Conservation (phyloP, 2,797 vertebrate species). For the Silurus aristotelis region DNA sequence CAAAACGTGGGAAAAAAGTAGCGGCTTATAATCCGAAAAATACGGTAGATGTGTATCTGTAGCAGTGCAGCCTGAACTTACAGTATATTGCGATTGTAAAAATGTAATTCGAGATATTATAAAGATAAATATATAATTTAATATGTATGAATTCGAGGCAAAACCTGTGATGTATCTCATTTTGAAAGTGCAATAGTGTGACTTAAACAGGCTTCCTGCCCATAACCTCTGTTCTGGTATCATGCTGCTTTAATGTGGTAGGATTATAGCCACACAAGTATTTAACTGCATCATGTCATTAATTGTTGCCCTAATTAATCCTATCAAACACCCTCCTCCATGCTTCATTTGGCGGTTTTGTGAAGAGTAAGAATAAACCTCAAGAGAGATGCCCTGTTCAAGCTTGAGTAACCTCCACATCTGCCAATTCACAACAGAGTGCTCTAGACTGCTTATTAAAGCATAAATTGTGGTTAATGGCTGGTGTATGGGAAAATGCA, state of each 20-base stretch:
- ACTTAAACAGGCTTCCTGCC: not conserved
- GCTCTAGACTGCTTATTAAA: slow-evolving; percentile 48
- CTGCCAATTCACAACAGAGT: slow-evolving; percentile 45
- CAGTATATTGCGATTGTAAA: not conserved
- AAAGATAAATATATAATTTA: not conserved
- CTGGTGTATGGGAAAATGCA: slow-evolving; percentile 26
- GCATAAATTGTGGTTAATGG: slow-evolving; percentile 44
- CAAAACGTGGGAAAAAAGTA: too few species aligned
- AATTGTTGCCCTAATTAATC: slow-evolving; percentile 52
- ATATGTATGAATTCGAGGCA: not conserved
- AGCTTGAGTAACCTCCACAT: slow-evolving; percentile 44
- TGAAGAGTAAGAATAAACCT: slow-evolving; percentile 35
- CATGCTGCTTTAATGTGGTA: not conserved
- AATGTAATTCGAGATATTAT: too few species aligned
- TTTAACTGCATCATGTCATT: slow-evolving; percentile 56
- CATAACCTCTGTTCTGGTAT: not conserved
- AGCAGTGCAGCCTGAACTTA: not conserved
- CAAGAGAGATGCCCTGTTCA: slow-evolving; percentile 40
- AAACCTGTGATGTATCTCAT: not conserved
- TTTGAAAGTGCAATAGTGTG: not conserved
- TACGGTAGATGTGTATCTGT: not conserved
- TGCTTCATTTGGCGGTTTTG: slow-evolving; percentile 40
- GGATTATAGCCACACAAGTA: slow-evolving; percentile 29
- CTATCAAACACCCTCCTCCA: slow-evolving; percentile 42
- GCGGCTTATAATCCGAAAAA: too few species aligned